phyloP scores from a whole-genome alignment of 2,113 vertebrate species.

The Oryzias woworae region DNA sequence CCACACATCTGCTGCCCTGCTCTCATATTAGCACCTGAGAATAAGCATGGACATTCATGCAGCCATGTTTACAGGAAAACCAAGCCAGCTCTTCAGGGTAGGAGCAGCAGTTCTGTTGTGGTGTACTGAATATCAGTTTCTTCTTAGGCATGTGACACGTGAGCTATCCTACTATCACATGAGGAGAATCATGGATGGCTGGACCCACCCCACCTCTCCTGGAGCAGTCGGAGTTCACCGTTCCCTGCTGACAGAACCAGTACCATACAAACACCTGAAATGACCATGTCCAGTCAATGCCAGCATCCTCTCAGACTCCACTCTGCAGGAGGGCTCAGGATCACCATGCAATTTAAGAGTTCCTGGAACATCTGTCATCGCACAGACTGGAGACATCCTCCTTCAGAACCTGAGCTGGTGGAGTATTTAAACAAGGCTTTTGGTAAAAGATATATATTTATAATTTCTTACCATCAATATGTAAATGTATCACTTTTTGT shows the following conservation, averaged over 20 bases:
- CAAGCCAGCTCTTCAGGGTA: conserved; percentile 14
- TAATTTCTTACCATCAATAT: conserved; percentile 89
- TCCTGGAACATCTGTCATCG: too few species aligned
- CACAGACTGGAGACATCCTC: conserved; percentile 26
- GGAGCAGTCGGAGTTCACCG: conserved; percentile 18
- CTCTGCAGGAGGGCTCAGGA: conserved; percentile 10
- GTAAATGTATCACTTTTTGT: conserved; percentile 76
- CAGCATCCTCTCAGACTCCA: neutral
- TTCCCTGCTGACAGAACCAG: conserved; percentile 15
- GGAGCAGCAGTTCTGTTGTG: conserved; percentile 30
- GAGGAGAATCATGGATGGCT: conserved; percentile 41
- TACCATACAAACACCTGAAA: conserved; percentile 24
- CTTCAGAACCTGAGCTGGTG: conserved; percentile 75
- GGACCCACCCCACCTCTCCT: conserved; percentile 12
- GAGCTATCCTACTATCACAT: conserved; percentile 20
- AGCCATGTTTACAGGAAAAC: conserved; percentile 23
- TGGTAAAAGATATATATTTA: conserved; percentile 86
- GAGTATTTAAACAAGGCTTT: conserved; percentile 85
- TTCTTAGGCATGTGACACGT: conserved; percentile 73
- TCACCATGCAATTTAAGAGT: neutral
- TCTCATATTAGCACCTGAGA: conserved; percentile 15
- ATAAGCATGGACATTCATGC: conserved; percentile 38
- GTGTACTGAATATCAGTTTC: conserved; percentile 39
- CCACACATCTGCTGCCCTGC: conserved; percentile 23
- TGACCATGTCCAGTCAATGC: too few species aligned